phyloP scores from a whole-genome alignment of 2,888 invertebrate genomes.

The Charanyca ferruginea region DNA sequence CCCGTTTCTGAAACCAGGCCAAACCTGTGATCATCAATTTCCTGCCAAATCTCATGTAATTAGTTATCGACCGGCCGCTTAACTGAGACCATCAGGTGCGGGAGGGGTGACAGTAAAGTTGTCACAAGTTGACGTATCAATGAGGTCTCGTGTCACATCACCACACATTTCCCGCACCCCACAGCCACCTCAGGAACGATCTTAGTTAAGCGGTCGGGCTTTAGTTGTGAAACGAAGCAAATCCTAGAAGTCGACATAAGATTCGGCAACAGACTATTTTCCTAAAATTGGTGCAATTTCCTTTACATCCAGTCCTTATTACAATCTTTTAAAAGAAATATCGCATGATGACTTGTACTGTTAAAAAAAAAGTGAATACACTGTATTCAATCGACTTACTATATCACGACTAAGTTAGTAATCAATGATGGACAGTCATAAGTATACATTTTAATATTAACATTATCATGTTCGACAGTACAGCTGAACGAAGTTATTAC shows the following conservation, averaged over 20 bases:
- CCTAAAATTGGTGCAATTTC: slow-evolving; percentile 3
- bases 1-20: not conserved
- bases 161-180: no score
- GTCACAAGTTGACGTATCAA: no score
- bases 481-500: slow-evolving; percentile 50
- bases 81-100: no score
- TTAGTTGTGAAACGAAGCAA: no score
- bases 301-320: no score
- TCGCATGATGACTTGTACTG: slow-evolving; percentile 55
- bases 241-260: no score
- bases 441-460: slow-evolving; percentile 44
- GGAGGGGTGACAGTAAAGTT: no score
- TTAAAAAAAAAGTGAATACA: slow-evolving; percentile 58
- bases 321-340: slow-evolving; percentile 14
- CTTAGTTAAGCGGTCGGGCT: no score
- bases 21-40: not conserved
- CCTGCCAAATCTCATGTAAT: not conserved
- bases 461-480: slow-evolving; percentile 55
- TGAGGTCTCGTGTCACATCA: no score
- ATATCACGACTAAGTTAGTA: slow-evolving; percentile 50
- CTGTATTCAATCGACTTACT: slow-evolving; percentile 57
- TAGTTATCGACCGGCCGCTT: no score
- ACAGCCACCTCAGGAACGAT: no score
- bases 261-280: not conserved
- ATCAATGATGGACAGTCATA: slow-evolving; percentile 41